Conservation (phyloP, 1,140 invertebrate species). For the Diploscapter pachys region DNA sequence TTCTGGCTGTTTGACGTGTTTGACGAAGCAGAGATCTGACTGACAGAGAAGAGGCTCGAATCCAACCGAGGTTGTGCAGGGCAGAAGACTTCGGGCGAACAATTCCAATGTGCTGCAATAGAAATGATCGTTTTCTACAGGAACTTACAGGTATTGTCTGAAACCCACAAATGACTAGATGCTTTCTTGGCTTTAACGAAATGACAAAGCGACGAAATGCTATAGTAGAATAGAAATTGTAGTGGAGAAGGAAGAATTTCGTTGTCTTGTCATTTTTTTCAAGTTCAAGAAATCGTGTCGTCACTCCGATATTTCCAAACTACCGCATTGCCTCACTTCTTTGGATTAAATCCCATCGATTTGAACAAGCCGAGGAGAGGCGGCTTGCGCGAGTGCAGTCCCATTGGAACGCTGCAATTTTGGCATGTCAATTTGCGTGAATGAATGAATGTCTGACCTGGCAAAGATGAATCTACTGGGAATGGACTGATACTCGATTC, state of each 20-base stretch:
- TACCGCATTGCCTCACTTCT: too few relatives aligned
- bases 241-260: slow-evolving; percentile 67
- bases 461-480: slow-evolving; percentile 10
- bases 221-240: slow-evolving; percentile 52
- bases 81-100: slow-evolving; percentile 81
- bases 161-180: slow-evolving; percentile 67
- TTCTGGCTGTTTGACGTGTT: too few relatives aligned
- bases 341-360: too few relatives aligned
- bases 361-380: slow-evolving; percentile 62
- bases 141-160: too few relatives aligned
- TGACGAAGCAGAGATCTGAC: too few relatives aligned
- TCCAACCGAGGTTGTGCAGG: slow-evolving; percentile 57
- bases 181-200: background rate
- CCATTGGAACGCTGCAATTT: slow-evolving; percentile 79
- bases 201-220: too few relatives aligned
- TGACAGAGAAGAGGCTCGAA: slow-evolving; percentile 18
- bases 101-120: slow-evolving; percentile 70
- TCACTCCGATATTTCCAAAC: too few relatives aligned
- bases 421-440: background rate
- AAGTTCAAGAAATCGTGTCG: too few relatives aligned
- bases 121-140: slow-evolving; percentile 50
- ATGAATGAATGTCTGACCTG: slow-evolving; percentile 12
- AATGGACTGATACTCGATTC: slow-evolving; percentile 58
- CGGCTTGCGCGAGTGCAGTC: slow-evolving; percentile 86
- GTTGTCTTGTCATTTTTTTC: too few relatives aligned